Conservation (phyloP, 1,140 invertebrate species). For the Trinorchestia longiramus region DNA sequence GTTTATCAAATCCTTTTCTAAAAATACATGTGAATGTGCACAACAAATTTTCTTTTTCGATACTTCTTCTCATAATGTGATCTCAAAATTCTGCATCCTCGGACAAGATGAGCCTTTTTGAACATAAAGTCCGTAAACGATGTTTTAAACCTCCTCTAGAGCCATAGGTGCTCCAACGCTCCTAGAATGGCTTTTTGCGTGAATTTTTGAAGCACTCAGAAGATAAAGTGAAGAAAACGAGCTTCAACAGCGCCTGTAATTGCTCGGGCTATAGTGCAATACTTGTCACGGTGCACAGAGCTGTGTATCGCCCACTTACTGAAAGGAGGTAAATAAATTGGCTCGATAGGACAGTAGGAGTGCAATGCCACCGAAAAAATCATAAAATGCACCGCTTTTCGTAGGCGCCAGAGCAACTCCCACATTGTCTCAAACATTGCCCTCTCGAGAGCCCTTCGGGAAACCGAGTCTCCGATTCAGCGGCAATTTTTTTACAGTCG, state of each 20-base stretch:
- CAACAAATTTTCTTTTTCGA: neutral
- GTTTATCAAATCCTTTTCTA: neutral
- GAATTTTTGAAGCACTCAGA: neutral
- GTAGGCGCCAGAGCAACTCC: neutral
- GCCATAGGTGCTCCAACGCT: neutral
- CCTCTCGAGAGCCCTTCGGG: neutral
- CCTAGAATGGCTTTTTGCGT: neutral
- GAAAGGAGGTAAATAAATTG: neutral
- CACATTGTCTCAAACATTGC: constrained; percentile 25
- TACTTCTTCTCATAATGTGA: neutral
- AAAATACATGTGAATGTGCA: neutral
- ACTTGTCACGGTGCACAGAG: neutral
- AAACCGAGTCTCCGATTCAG: neutral
- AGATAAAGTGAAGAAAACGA: neutral
- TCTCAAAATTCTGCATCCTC: neutral
- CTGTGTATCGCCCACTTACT: neutral
- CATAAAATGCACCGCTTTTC: neutral
- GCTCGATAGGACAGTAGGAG: neutral
- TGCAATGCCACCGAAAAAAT: constrained; percentile 35
- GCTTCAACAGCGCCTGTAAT: neutral
- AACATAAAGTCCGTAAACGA: neutral
- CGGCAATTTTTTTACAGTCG: neutral
- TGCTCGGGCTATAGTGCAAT: neutral
- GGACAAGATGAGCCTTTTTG: neutral
- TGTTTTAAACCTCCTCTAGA: neutral